phyloP scores from a whole-genome alignment of 53 echinoderm and acorn worm genomes.

The Paelopatides confundens region DNA sequence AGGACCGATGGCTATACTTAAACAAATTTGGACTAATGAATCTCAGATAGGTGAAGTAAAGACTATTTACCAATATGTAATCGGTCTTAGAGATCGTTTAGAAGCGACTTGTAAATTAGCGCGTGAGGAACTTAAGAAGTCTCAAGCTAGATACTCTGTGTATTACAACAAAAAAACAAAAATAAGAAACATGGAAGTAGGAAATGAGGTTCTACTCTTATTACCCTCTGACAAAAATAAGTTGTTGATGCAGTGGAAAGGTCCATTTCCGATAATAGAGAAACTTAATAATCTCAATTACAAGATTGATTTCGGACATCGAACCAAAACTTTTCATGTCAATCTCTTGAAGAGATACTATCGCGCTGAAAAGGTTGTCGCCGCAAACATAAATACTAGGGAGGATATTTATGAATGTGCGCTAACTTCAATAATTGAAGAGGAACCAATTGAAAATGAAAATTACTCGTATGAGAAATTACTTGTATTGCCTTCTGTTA shows the following conservation, averaged over 20 bases:
- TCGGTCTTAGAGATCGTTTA: constrained; percentile 38
- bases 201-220: constrained; percentile 27
- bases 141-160: constrained; percentile 9
- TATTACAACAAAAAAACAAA: constrained; percentile 43
- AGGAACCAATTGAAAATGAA: too few relatives aligned
- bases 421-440: too few relatives aligned
- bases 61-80: neutral
- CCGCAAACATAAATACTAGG: too few relatives aligned
- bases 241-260: constrained; percentile 59
- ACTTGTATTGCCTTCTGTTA: too few relatives aligned
- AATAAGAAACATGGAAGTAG: constrained; percentile 22
- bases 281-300: constrained; percentile 40
- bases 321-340: constrained; percentile 39
- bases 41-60: too few relatives aligned
- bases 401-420: too few relatives aligned
- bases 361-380: neutral
- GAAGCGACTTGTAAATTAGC: constrained; percentile 46
- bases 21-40: neutral
- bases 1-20: neutral
- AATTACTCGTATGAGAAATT: too few relatives aligned
- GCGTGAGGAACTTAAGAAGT: constrained; percentile 31
- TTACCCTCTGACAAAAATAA: constrained; percentile 54
- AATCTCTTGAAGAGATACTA: constrained; percentile 27
- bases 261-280: constrained; percentile 30
- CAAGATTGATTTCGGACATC: neutral